Evolutionary conservation across 2,797 vertebrate genomes (phyloP).

Genomic region (Mormyrops attenuatus): DNA sequence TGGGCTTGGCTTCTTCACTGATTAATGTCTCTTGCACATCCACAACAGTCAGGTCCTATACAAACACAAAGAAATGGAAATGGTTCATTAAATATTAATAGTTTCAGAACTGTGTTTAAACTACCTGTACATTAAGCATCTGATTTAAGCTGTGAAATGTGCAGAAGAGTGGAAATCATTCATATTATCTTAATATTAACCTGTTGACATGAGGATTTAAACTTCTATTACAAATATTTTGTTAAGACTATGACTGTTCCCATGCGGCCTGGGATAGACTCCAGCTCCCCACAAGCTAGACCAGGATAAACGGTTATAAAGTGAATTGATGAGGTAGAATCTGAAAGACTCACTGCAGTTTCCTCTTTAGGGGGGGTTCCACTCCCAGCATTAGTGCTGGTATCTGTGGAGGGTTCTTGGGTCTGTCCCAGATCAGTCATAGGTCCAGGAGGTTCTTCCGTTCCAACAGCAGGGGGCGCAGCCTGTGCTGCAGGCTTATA

Average conservation of each 20-base stretch:
- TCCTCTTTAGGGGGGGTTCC: not conserved
- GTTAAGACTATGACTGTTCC: not conserved
- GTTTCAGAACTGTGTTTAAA: not conserved
- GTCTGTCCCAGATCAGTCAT: constrained; percentile 11
- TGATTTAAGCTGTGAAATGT: not conserved
- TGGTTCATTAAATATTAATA: not conserved
- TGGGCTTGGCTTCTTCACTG: not conserved
- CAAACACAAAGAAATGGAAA: not conserved
- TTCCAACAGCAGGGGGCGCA: not conserved
- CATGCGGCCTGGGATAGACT: not conserved
- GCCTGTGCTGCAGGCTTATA: not conserved
- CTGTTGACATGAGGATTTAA: not conserved
- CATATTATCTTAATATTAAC: not conserved
- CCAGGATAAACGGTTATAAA: not conserved
- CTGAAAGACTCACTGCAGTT: not conserved
- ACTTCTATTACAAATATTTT: not conserved
- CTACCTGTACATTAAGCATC: not conserved
- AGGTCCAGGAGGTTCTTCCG: constrained; percentile 17
- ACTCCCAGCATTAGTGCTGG: not conserved
- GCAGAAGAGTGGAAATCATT: not conserved
- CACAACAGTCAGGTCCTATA: not conserved
- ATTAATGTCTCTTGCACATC: not conserved
- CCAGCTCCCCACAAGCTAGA: not conserved
- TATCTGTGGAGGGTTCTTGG: constrained; percentile 11
- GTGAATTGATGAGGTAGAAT: not conserved